Base-by-base conservation (phyloP, 2,113 vertebrate genomes). In the Collichthys lucidus region DNA sequence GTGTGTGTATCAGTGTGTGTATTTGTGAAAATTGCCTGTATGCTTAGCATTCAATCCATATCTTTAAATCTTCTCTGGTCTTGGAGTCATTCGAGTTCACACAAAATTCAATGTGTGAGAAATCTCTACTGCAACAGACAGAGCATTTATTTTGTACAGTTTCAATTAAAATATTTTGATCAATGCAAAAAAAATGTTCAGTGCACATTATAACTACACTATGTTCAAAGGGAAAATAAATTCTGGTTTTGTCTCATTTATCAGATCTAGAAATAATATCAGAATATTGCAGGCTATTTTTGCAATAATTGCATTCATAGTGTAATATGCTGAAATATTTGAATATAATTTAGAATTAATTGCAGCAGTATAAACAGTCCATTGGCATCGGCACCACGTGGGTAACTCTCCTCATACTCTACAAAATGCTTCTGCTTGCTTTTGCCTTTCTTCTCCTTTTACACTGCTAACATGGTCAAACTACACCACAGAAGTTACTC, bases 1-100 rank as follows among this genome's bases (percentile, higher is more conserved):
- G 15, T 73, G 46, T 73, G 53, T 63, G 31, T 35, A 44, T 60
- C 20, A 17, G 59, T 52, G 62, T 55, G 40, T 26, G 29, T 57
- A 17, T 22, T 11, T 57, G 55, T 63, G 35, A 50, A 52, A 46
- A 63, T 6, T 29, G 57, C 40, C 22, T 55, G 12, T 10, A 35
- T 59, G 7, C 35, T 67, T 7, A 47, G 10, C 40, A n/a, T 78
- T 68, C 40, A 26, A 19, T 55, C 19, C 9, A 19, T 42, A 31
- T 59, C 49, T 62, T 57, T 42, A 22, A 17, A 42, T 60, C 14
- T 26, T 65, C 62, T 40, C 35, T 8, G 35, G 7, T 40, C 8
- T 40, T 40, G 8, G 7, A 40, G 35, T 8, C 7, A 40, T 40
- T 40, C 35, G 1, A 9, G 35, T 40, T 40, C 7, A 35, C 31